Conservation (phyloP, 2,113 vertebrate species). For the Corydoras sp. region DNA sequence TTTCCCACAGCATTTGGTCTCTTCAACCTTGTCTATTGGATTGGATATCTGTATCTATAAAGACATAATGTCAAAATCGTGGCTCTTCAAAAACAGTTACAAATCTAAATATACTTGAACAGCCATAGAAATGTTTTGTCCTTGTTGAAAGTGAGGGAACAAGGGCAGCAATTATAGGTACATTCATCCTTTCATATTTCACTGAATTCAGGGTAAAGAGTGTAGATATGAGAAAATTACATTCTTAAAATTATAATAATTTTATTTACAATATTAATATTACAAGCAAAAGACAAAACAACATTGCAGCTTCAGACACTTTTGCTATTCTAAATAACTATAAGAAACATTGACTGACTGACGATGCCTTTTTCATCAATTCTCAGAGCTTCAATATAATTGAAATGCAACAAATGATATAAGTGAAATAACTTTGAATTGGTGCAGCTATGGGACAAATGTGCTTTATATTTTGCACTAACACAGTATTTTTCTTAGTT, state of each 20-base stretch:
- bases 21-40: constrained; percentile 95
- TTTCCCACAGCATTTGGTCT: constrained; percentile 93
- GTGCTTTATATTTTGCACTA: not conserved
- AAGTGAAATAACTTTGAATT: not conserved
- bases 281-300: not conserved
- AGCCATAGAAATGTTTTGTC: too few species aligned
- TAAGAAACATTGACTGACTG: not conserved
- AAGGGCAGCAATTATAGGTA: not conserved
- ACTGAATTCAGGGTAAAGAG: not conserved
- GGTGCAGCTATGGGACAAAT: constrained; percentile 1
- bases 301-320: too few species aligned
- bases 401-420: not conserved
- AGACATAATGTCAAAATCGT: constrained; percentile 14
- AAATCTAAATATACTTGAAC: constrained; percentile 19
- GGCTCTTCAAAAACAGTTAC: constrained; percentile 30
- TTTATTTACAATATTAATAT: not conserved
- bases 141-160: too few species aligned
- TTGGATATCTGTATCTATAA: constrained; percentile 91
- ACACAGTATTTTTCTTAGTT: not conserved
- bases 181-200: not conserved
- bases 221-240: not conserved
- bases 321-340: too few species aligned
- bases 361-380: constrained; percentile 2
- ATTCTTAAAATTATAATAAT: not conserved
- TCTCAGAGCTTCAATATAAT: too few species aligned